Evolutionary conservation across 1,140 invertebrate genomes (phyloP).

Genomic region (Neodiprion virginianus): DNA sequence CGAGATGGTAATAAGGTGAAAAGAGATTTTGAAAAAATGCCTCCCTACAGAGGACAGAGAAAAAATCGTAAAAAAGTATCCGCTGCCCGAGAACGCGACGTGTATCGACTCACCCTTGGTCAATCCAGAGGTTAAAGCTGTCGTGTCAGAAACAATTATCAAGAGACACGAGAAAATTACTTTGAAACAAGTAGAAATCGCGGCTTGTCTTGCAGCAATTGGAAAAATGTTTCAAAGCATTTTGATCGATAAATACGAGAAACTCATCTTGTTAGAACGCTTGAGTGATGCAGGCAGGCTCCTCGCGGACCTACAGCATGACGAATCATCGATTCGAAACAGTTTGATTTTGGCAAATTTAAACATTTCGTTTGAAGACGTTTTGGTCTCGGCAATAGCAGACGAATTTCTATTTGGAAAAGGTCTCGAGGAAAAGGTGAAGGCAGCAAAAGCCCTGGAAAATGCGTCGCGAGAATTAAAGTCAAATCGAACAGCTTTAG

Average conservation of each 20-base stretch:
- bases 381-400: background rate
- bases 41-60: conserved; percentile 14
- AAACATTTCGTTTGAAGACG: conserved; percentile 11
- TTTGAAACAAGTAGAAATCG: conserved; percentile 20
- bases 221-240: conserved; percentile 11
- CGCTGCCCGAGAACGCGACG: conserved; percentile 12
- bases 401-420: conserved; percentile 18
- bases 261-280: conserved; percentile 12
- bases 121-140: conserved; percentile 10
- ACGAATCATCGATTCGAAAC: conserved; percentile 12
- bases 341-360: conserved; percentile 16
- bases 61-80: conserved; percentile 17
- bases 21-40: conserved; percentile 16
- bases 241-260: conserved; percentile 3
- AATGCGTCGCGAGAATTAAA: no score
- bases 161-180: conserved; percentile 18
- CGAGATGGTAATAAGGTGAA: conserved; percentile 17
- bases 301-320: conserved; percentile 16
- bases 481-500: background rate
- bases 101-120: conserved; percentile 13
- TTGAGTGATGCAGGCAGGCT: conserved; percentile 20
- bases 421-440: conserved; percentile 15
- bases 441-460: conserved; percentile 15
- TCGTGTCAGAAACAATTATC: conserved; percentile 11
- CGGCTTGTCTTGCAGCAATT: conserved; percentile 17